These are phyloP conservation scores for Acrocephalus scirpaceus DNA, from an alignment of 2,797 vertebrate genomes.

Conservation along the genomic window DNA sequence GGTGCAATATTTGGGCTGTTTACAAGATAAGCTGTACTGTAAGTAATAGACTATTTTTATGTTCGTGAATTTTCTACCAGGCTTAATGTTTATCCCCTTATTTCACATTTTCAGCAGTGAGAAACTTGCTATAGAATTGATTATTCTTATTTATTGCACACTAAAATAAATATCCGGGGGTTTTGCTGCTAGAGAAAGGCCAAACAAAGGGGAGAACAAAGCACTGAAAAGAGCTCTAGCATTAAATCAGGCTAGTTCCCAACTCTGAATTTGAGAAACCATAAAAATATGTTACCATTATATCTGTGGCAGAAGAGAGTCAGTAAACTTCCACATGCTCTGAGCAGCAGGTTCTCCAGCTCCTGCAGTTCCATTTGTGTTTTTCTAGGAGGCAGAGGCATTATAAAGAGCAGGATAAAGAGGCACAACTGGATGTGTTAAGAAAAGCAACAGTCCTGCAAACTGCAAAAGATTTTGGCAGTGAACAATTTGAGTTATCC, in stretches of 20 bases:
- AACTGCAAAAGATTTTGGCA: background rate
- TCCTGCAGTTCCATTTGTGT: background rate
- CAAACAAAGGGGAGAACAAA: background rate
- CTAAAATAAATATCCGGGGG: background rate
- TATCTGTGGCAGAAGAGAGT: background rate
- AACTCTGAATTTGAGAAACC: background rate
- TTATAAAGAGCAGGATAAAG: background rate
- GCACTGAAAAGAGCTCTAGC: background rate
- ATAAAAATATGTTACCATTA: background rate
- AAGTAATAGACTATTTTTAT: background rate
- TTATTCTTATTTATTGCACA: background rate
- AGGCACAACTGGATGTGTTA: background rate
- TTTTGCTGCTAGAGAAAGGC: background rate
- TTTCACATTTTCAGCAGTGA: background rate
- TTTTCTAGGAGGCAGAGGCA: background rate
- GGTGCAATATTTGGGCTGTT: conserved; percentile 72
- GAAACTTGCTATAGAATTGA: background rate
- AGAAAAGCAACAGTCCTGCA: background rate
- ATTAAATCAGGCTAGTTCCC: background rate
- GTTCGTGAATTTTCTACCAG: background rate
- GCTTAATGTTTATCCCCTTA: background rate
- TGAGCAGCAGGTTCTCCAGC: background rate
- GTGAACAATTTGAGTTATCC: background rate
- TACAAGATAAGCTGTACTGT: conserved; percentile 68
- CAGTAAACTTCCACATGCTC: background rate